Percentiles rank a stretch among this genome's conserved stretches.
Conservation (phyloP, 2,113 vertebrate species). For the Xerus inauris region DNA sequence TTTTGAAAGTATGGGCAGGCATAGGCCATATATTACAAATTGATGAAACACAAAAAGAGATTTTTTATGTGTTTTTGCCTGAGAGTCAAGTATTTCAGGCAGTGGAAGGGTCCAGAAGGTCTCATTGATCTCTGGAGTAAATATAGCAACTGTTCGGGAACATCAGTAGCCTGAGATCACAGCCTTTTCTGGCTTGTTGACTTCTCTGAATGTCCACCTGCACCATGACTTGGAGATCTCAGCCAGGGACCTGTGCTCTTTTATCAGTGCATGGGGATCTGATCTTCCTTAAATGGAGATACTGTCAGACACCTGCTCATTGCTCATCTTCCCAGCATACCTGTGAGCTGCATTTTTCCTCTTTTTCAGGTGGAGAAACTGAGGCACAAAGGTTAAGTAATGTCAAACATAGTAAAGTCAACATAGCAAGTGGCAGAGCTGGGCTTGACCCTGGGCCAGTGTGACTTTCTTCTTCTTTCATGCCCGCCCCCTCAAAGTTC, state of each 20-base stretch:
- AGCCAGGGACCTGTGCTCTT: background rate
- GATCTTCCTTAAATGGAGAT: background rate
- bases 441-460: background rate
- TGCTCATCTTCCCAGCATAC: background rate
- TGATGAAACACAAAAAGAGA: background rate
- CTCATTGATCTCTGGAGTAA: background rate
- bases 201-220: background rate
- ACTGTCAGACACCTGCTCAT: background rate
- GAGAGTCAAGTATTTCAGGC: background rate
- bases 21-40: background rate
- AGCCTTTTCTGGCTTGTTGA: background rate
- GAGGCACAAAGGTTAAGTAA: background rate
- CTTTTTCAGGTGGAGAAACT: background rate
- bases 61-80: constrained; percentile 30
- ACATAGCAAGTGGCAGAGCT: background rate
- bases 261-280: background rate
- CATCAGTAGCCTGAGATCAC: background rate
- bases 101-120: background rate
- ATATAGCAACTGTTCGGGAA: background rate
- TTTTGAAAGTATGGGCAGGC: constrained; percentile 2
- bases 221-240: background rate
- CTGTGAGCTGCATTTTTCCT: background rate
- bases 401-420: background rate
- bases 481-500: background rate
- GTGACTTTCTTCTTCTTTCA: background rate